phyloP scores from a whole-genome alignment of 2,888 invertebrate genomes.

The Himalopsyche kuldschensis region DNA sequence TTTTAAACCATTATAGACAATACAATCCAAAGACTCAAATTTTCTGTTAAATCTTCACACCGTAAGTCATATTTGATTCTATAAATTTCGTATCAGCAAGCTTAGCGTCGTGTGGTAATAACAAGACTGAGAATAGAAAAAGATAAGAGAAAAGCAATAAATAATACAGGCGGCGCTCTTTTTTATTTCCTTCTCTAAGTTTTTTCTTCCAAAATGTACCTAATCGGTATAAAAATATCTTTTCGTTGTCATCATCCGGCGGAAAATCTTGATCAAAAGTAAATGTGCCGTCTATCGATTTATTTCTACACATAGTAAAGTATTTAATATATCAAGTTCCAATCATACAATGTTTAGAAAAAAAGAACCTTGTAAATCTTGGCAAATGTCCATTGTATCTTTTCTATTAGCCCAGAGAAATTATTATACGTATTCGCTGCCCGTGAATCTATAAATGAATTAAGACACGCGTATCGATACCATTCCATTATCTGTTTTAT shows the following conservation, averaged over 20 bases:
- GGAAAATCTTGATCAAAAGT: background rate
- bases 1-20: background rate
- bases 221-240: background rate
- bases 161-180: background rate
- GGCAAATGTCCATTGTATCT: background rate
- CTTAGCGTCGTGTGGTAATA: background rate
- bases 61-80: background rate
- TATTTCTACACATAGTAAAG: background rate
- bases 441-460: too few relatives aligned
- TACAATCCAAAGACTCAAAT: background rate
- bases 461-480: too few relatives aligned
- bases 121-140: background rate
- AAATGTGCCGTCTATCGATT: background rate
- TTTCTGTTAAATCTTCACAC: background rate
- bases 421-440: too few relatives aligned
- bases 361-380: background rate
- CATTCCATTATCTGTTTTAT: too few relatives aligned
- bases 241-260: background rate
- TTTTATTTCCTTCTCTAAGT: background rate
- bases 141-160: background rate
- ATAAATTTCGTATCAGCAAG: background rate
- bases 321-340: background rate
- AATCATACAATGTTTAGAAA: background rate
- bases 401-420: too few relatives aligned
- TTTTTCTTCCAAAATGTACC: background rate